Base-by-base conservation (phyloP, 37 sponge, comb jelly and placozoan genomes). In the Mnemiopsis leidyi region DNA sequence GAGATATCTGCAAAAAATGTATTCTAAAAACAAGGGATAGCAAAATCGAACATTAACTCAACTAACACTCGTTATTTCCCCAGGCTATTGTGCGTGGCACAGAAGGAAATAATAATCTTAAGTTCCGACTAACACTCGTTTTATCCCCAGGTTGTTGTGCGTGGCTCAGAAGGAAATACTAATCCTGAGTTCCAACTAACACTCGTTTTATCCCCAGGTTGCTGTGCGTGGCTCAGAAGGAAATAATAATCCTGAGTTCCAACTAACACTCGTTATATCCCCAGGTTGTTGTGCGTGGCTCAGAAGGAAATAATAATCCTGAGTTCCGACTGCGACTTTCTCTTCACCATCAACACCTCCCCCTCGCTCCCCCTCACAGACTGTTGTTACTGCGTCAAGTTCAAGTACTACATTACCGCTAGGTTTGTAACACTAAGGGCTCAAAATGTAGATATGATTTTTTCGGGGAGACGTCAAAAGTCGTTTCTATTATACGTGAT, bases 381-480 rank as follows among this genome's bases (percentile, higher is more conserved):
- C 29, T 79, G 82, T 23, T 79, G 82, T 79, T 79, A 79, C 36
- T 79, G 37, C 23, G 23, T 7, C 36, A 32, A 35, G 37, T 79
- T 79, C 82, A 79, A 79, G 36, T 79, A 79, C 82, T 79, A 79
- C 82, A 25, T 69, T 25, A 69, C 73, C 21, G 73, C 73, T 20
- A 69, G 73, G 73, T 69, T n/a, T n/a, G n/a, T n/a, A n/a, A n/a
- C n/a, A n/a, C n/a, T n/a, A n/a, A n/a, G n/a, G n/a, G n/a, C n/a
- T n/a, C n/a, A n/a, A n/a, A n/a, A n/a, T n/a, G n/a, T n/a, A n/a
- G n/a, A n/a, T n/a, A n/a, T n/a, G n/a, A n/a, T n/a, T n/a, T n/a
- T n/a, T n/a, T n/a, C n/a, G n/a, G n/a, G n/a, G n/a, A n/a, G n/a
- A n/a, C n/a, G n/a, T n/a, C n/a, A n/a, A n/a, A n/a, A n/a, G n/a